A percentile compares a stretch with the other conserved stretches of the same genome.
These are phyloP conservation scores for Anguilla anguilla DNA, from an alignment of 2,797 vertebrate genomes.

Conservation along the genomic window DNA sequence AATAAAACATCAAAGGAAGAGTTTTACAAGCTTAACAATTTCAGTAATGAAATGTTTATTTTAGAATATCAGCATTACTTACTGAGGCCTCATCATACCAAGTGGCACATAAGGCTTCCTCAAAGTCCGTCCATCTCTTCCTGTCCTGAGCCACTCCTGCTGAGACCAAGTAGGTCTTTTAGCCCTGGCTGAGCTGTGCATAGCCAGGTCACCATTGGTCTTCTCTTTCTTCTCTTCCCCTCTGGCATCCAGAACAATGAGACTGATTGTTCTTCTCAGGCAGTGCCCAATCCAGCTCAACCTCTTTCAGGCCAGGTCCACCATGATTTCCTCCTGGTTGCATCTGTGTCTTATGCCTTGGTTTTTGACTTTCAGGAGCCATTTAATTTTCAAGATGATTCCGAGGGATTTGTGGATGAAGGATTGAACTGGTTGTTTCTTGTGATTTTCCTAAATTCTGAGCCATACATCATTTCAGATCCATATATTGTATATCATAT, in stretches of 20 bases:
- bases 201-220: neutral
- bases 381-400: neutral
- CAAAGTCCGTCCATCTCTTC: neutral
- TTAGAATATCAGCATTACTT: conserved; percentile 1
- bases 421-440: too few relatives aligned
- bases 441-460: too few relatives aligned
- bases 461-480: too few relatives aligned
- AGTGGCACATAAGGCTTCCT: neutral
- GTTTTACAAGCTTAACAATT: conserved; percentile 3
- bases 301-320: neutral
- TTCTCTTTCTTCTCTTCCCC: neutral
- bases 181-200: too few relatives aligned
- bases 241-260: neutral
- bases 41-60: conserved; percentile 15
- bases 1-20: neutral
- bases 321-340: neutral
- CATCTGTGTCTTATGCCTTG: neutral
- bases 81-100: neutral
- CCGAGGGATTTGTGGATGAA: neutral
- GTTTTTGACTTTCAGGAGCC: neutral
- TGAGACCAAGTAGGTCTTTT: too few relatives aligned
- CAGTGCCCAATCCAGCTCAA: neutral
- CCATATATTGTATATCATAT: too few relatives aligned
- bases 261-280: neutral
- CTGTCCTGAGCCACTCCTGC: neutral